Evolutionary conservation across 2,797 vertebrate genomes (phyloP), one percentile per base, ranked within the genome.

Genomic region (Vireo griseus): DNA sequence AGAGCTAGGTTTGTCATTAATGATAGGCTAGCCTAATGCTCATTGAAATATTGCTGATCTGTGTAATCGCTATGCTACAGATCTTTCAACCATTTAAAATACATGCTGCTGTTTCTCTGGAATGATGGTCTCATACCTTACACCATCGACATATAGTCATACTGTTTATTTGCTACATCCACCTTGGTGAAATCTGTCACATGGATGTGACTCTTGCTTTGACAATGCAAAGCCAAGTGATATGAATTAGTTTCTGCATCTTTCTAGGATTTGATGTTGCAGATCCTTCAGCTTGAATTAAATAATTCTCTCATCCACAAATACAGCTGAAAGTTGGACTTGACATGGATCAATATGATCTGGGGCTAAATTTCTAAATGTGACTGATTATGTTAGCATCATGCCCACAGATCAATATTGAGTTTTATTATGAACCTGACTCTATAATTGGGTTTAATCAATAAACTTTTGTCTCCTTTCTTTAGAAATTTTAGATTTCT

Each of bases 291-390:
- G 97, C 97, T 98, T 98, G 98, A 98, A 98, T 98, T 98, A 98
- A 98, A 98, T 97, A 98, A 97, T 98, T 98, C 98, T 97, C 95
- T 97, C 97, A 97, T 98, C 97, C 88, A 89, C 98, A 98, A 98
- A 98, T 99, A 99, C 98, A 99, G 98, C 98, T 98, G 98, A 98
- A 99, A 99, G 98, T 99, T 99, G 98, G 98, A 99, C 98, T 98
- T 99, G 99, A 99, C 99, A 99, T 97, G 98, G 98, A 99, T 99
- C 99, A 98, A 99, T 99, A 98, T 97, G 98, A 98, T 98, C 98
- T 98, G 96, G 93, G 97, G 97, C 98, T 98, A 98, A 98, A 98
- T 98, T 98, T 98, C 98, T 98, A 98, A 98, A 98, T 98, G 98
- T 98, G 98, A 98, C 98, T 98, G 98, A 98, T 98, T 98, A 98